Evolutionary conservation across 2,113 vertebrate species (phyloP), one percentile per base, ranked within the genome.

Genomic region (Phylloscopus whistleri): DNA sequence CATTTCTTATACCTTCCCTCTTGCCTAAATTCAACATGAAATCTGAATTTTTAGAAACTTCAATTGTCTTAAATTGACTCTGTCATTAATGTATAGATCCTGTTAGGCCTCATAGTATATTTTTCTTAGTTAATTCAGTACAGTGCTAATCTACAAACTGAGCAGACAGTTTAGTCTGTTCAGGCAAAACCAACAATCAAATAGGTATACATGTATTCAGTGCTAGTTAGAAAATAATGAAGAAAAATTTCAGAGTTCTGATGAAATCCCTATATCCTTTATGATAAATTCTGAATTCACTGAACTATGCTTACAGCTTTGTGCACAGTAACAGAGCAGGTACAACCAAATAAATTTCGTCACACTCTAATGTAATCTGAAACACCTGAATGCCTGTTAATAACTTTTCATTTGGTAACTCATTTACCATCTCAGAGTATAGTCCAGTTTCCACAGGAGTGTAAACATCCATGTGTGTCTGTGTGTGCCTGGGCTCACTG

Each of bases 401-500:
- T 83, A 67, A 48, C 77, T 93, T 33, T 74, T 89, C 39, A 64
- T n/a, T 44, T 85, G 2, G 3, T 77, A 28, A 88, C 8, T 84
- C 31, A 68, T 92, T 93, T 84, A 68, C 62, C 23, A 52, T 22
- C 20, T 51, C 26, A 60, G 66, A 53, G 21, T 7, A 41, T 20
- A 52, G 35, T 15, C 30, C 26, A 9, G 7, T 73, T 53, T 62
- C 51, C 84, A 72, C 72, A 67, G 33, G 41, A n/a, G 31, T 5
- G 24, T 1, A 75, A 85, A 41, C 6, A 35, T 9, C 43, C 1
- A 0, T 17, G 1, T 23, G 13, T 16, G 8, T 27, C 6, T 21
- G 7, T 41, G 7, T 41, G 2, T 6, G 21, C 11, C 31, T 31
- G 16, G 16, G 30, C 27, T 79, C 44, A 20, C 9, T 43, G 39